Evolutionary conservation across 2,113 vertebrate genomes (phyloP), one percentile per base, ranked within the genome.

Genomic region (Etheostoma cragini): DNA sequence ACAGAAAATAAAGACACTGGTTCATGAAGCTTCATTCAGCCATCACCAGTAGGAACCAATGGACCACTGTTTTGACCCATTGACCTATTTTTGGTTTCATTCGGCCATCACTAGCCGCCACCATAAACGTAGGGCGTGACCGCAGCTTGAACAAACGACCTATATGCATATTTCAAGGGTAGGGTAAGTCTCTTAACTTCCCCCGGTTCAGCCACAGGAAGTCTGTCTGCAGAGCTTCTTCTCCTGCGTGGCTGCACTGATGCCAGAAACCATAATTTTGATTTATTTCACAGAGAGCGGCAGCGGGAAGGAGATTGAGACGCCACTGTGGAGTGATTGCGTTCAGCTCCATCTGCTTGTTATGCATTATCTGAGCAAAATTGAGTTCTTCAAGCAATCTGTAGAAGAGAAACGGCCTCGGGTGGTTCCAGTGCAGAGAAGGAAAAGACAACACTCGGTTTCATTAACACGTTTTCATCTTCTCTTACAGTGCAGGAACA

Each of bases 281-380:
- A 88, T 89, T 82, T 76, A 90, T 79, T 62, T 60, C 71, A 61
- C 47, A n/a, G 53, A 62, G 65, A 38, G 72, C 70, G 65, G 58
- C 46, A 8, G 30, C 58, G 71, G 54, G 75, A 11, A 22, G 24
- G 72, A 56, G 75, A 70, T 2, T 10, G 65, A 50, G 78, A 69
- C 5, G 38, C 26, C 58, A 33, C 80, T 79, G 52, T 33, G 80
- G 67, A 78, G 72, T 42, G 75, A 86, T 65, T 82, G 81, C 69
- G 8, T 67, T 84, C 69, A 17, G 76, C 85, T 63, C 81, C 72
- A 56, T 84, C 80, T 87, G 83, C 81, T 89, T 87, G 82, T 63
- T 76, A 82, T 88, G 83, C 90, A 87, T 91, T 87, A 81, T 79
- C 83, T 26, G 76, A 83, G 76, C 76, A 81, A 83, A 84, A 84